Conservation (phyloP, 2,888 invertebrate species). For the Drosophila helvetica region DNA sequence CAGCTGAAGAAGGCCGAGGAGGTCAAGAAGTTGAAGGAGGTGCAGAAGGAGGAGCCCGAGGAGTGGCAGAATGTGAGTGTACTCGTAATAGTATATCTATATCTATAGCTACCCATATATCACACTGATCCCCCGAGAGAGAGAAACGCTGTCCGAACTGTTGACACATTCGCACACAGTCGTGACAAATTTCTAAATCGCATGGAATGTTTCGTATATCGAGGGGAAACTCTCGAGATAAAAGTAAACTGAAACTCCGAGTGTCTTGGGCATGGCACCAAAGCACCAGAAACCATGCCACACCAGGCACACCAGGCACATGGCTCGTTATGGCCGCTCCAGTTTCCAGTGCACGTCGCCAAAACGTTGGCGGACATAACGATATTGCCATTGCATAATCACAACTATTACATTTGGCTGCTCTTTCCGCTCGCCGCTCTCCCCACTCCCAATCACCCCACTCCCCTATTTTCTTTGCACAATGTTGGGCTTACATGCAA, state of each 20-base stretch:
- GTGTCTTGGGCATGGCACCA: constrained; percentile 59
- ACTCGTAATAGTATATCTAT: neutral
- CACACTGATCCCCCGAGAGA: constrained; percentile 1
- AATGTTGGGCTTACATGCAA: constrained; percentile 60
- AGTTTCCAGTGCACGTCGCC: constrained; percentile 73
- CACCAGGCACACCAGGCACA: constrained; percentile 30
- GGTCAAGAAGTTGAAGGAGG: constrained; percentile 92
- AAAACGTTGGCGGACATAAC: constrained; percentile 54
- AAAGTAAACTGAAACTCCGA: constrained; percentile 42
- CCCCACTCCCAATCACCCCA: neutral
- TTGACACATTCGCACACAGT: constrained; percentile 42
- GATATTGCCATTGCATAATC: constrained; percentile 68
- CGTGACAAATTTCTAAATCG: constrained; percentile 68
- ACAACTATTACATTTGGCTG: constrained; percentile 63
- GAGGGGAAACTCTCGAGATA: constrained; percentile 4
- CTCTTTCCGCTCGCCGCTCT: constrained; percentile 31
- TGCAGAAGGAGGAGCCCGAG: constrained; percentile 92
- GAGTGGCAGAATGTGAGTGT: constrained; percentile 95
- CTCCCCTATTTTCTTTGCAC: constrained; percentile 40
- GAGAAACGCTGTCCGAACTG: constrained; percentile 24
- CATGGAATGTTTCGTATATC: constrained; percentile 19
- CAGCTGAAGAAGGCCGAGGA: constrained; percentile 93
- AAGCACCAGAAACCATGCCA: neutral
- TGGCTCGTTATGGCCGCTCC: constrained; percentile 65
- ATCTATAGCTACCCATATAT: no score